Base-by-base conservation (phyloP, 2,888 invertebrate species). In the Tachina grossa region DNA sequence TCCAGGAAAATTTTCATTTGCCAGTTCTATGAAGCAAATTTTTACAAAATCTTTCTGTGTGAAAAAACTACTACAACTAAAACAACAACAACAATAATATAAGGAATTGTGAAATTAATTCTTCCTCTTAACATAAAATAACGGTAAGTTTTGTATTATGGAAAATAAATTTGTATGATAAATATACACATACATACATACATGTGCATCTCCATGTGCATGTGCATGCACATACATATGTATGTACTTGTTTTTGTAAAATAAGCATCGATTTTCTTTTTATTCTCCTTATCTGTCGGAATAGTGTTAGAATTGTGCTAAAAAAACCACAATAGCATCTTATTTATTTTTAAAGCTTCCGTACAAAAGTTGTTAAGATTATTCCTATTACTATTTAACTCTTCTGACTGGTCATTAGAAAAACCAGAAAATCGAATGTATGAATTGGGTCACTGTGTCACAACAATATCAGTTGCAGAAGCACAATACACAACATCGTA, bases 401-500 rank as follows among this genome's bases (percentile, higher is more conserved):
- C 57, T 43, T 41, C 43, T 55, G 66, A 19, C 63, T 83, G 77
- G 71, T 45, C 81, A 85, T 78, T 76, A 72, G 75, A 88, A 90
- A 90, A 90, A 90, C 90, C 90, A 89, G 90, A 91, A 90, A 91
- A 91, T 91, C 90, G 89, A 90, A 90, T 89, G 88, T 89, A 85
- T 77, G 89, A 91, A 91, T 91, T 91, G 88, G 90, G 90, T 91
- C 90, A 91, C 87, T 91, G 85, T 91, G 90, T 90, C 91, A 90
- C 88, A 87, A 87, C 88, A 88, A 87, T 83, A 72, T 66, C 84
- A 87, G 85, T 84, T 72, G 85, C 69, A 83, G 41, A 79, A 76
- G 59, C 63, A 75, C 61, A 69, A 63, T 51, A 71, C 43, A 16
- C 63, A 65, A 53, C 49, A 22, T 71, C 14, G 49, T 66, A 72